Conservation (phyloP, 2,888 invertebrate species). For the Cephalotes varians region DNA sequence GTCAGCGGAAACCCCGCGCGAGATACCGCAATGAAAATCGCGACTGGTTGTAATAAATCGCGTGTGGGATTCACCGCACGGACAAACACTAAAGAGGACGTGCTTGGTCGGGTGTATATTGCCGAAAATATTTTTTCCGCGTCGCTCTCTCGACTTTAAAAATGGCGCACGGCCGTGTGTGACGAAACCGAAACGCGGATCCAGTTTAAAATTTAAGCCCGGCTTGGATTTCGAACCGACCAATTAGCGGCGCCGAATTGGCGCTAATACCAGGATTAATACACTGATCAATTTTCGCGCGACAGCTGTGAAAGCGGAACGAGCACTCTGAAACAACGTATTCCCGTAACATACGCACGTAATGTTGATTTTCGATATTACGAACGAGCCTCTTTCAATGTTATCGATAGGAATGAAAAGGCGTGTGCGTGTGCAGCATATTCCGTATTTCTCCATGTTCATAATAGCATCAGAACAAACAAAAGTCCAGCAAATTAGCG, state of each 20-base stretch:
- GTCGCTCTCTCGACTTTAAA: slow-evolving; percentile 54
- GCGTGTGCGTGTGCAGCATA: not conserved
- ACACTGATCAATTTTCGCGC: slow-evolving; percentile 68
- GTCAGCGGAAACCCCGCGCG: not conserved
- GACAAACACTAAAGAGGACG: slow-evolving; percentile 37
- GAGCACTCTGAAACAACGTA: slow-evolving; percentile 51
- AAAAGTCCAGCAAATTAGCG: slow-evolving; percentile 37
- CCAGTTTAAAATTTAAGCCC: slow-evolving; percentile 69
- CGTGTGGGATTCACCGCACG: not conserved
- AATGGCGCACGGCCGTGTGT: slow-evolving; percentile 1
- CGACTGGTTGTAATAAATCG: slow-evolving; percentile 35
- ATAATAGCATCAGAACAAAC: slow-evolving; percentile 33
- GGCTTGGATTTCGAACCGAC: slow-evolving; percentile 65
- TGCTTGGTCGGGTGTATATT: slow-evolving; percentile 15
- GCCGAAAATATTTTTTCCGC: slow-evolving; percentile 59
- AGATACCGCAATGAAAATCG: slow-evolving; percentile 35
- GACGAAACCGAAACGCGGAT: slow-evolving; percentile 54
- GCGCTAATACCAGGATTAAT: slow-evolving; percentile 72
- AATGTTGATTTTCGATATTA: slow-evolving; percentile 57
- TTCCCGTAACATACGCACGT: slow-evolving; percentile 25
- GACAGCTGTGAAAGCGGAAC: slow-evolving; percentile 59
- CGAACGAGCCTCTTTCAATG: slow-evolving; percentile 62
- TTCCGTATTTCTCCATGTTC: slow-evolving; percentile 24
- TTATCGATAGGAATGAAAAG: slow-evolving; percentile 49
- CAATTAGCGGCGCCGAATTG: slow-evolving; percentile 68